phyloP scores from a whole-genome alignment of 2,888 invertebrate species.

The Drosophila fungiperda region DNA sequence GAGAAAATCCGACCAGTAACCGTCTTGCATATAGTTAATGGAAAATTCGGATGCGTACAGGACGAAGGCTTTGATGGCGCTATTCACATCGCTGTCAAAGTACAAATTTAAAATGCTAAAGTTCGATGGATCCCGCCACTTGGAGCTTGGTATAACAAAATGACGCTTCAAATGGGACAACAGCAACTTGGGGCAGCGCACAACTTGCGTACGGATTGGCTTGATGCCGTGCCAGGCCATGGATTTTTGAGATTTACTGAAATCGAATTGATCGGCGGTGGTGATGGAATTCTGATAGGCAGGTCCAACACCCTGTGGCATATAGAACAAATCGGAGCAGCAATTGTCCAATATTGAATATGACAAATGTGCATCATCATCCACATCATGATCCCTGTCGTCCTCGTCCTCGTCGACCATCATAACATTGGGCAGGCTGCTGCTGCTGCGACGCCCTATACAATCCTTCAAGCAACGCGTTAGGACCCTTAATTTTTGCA shows the following conservation, averaged over 20 bases:
- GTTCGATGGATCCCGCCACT: slow-evolving; percentile 15
- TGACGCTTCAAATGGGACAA: slow-evolving; percentile 26
- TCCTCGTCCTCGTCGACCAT: slow-evolving; percentile 42
- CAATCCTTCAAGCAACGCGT: slow-evolving; percentile 21
- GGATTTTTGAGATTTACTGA: slow-evolving; percentile 25
- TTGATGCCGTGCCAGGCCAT: slow-evolving; percentile 6
- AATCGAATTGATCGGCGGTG: slow-evolving; percentile 44
- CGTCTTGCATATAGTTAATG: slow-evolving; percentile 33
- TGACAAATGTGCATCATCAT: slow-evolving; percentile 16
- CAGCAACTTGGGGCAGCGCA: slow-evolving; percentile 57
- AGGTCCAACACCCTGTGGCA: slow-evolving; percentile 61
- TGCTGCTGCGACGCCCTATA: slow-evolving; percentile 12
- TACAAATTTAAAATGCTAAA: slow-evolving; percentile 57
- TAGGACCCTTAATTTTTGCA: slow-evolving; percentile 38
- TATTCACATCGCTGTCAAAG: slow-evolving; percentile 50
- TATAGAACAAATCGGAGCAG: slow-evolving; percentile 51
- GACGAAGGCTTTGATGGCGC: slow-evolving; percentile 56
- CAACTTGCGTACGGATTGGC: slow-evolving; percentile 39
- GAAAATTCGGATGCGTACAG: slow-evolving; percentile 45
- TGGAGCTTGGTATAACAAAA: slow-evolving; percentile 38
- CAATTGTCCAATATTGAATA: slow-evolving; percentile 47
- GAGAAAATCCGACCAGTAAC: slow-evolving; percentile 68
- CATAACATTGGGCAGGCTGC: slow-evolving; percentile 25
- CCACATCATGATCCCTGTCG: slow-evolving; percentile 20
- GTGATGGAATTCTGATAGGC: slow-evolving; percentile 58